Percentiles rank a stretch among this genome's conserved stretches.
These are phyloP conservation scores for Gorilla gorilla DNA, from an alignment of 2,113 vertebrate genomes.

Conservation along the genomic window DNA sequence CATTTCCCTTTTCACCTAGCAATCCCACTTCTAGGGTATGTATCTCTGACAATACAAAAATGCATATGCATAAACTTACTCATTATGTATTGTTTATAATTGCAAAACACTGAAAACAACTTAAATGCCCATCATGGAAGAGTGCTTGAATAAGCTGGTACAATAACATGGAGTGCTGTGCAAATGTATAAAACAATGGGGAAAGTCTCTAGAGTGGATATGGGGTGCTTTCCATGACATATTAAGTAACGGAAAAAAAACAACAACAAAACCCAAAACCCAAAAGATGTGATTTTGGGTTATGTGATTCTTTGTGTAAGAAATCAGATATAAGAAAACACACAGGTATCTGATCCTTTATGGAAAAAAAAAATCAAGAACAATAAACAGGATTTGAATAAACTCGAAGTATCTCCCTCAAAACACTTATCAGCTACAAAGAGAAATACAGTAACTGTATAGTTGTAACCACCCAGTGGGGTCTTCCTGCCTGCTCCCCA, in stretches of 20 bases:
- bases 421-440: not conserved
- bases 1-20: constrained; percentile 4
- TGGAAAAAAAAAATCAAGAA: not conserved
- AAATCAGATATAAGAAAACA: not conserved
- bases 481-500: too few relatives aligned
- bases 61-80: not conserved
- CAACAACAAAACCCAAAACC: not conserved
- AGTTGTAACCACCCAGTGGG: too few relatives aligned
- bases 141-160: not conserved
- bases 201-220: not conserved
- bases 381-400: not conserved
- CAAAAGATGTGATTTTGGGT: not conserved
- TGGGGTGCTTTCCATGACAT: not conserved
- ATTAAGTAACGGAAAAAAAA: not conserved
- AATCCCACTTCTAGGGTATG: not conserved
- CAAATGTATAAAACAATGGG: not conserved
- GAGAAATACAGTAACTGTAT: not conserved
- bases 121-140: not conserved
- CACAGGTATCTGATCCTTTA: not conserved
- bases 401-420: not conserved
- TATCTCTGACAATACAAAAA: not conserved
- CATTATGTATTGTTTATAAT: not conserved
- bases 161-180: not conserved
- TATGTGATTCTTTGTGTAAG: not conserved
- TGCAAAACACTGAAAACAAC: not conserved